A percentile compares a stretch with the other conserved stretches of the same genome.
phyloP scores from a whole-genome alignment of 2,113 vertebrate species.

The Campylomormyrus tamandua region DNA sequence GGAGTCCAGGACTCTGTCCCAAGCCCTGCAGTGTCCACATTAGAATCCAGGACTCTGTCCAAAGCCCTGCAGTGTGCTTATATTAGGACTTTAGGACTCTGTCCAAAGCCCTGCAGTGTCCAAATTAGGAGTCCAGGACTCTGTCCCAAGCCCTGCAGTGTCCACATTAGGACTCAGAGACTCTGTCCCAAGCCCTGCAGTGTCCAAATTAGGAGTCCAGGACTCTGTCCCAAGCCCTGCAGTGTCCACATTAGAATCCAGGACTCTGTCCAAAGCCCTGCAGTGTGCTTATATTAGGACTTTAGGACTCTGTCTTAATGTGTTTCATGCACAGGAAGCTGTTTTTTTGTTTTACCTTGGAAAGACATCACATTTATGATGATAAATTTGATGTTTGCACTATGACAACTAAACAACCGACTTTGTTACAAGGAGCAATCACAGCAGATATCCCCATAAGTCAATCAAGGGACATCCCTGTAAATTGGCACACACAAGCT shows the following conservation, averaged over 20 bases:
- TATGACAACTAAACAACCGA: background rate
- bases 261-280: background rate
- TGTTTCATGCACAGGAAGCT: background rate
- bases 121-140: background rate
- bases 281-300: too few species aligned
- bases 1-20: background rate
- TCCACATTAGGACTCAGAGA: background rate
- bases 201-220: too few species aligned
- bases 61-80: too few species aligned
- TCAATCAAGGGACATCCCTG: background rate
- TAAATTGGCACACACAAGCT: background rate
- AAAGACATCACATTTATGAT: background rate
- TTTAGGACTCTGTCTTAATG: background rate
- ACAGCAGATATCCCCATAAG: background rate
- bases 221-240: background rate
- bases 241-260: background rate
- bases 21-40: too few species aligned
- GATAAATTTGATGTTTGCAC: background rate
- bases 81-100: too few species aligned
- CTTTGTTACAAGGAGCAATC: background rate
- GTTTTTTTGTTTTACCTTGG: background rate
- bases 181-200: background rate
- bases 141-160: background rate
- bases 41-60: too few species aligned
- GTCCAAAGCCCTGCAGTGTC: background rate